Evolutionary conservation across 2,888 invertebrate species (phyloP), one percentile per base, ranked within the genome.

Genomic region (Leptarthrus brevirostris): DNA sequence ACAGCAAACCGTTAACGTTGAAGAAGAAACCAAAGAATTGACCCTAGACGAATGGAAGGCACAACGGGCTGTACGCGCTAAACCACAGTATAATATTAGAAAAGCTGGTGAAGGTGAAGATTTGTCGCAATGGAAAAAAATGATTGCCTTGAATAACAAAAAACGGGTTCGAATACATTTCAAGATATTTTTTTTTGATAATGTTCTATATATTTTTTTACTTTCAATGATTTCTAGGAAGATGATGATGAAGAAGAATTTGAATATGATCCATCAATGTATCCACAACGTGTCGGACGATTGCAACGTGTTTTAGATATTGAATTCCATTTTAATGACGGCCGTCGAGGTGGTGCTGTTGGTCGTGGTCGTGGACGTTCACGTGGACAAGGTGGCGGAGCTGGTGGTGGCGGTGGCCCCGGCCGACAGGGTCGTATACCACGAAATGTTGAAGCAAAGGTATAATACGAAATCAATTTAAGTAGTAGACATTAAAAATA

Each of bases 31-130:
- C 64, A 92, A 93, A 81, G 94, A 93, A 86, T 88, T 97, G 84
- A 97, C 97, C 40, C 87, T 97, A 79, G 97, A 97, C 82, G 97
- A 97, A 88, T 97, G 95, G 91, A 95, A 95, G 86, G 95, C 95
- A 74, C 87, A 93, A 80, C 93, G 93, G 81, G 90, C 89, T 72
- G 89, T 90, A 81, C 91, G 95, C 79, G 89, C 90, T 76, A 93
- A 95, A 84, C 94, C 96, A 64, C 92, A 92, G 80, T 97, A 92
- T 85, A 97, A 97, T 84, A 86, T 96, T 81, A 92, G 97, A 74
- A 96, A 96, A 86, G 94, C 97, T 72, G 96, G 96, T 26, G 97
- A 97, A 86, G 97, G 97, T 52, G 96, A 95, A 82, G 95, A 95
- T 85, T 89, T 91, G 70, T 90, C 90, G 73, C 95, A 96, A 86